Base-by-base conservation (phyloP, 2,797 vertebrate species). In the Sciurus carolinensis region DNA sequence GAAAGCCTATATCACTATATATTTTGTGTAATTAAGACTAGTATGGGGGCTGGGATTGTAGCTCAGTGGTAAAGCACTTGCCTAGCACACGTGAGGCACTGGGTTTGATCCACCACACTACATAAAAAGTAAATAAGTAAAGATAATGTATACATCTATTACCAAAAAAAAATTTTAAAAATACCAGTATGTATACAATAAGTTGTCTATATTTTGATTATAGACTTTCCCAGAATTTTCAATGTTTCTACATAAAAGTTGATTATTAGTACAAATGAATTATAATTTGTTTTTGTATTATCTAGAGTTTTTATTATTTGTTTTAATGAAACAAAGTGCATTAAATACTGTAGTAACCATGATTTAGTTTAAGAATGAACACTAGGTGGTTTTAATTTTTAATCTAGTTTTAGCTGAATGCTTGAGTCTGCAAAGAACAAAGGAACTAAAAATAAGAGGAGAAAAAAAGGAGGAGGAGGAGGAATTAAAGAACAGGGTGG, bases 251-350 rank as follows among this genome's bases (percentile, higher is more conserved):
- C 72, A 59, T 22, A 39, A 59, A n/a, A 85, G 7, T 28, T 90
- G 28, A 77, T 77, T 84, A 66, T 87, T 73, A 82, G 90, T 81
- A 88, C 36, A 80, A 77, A 69, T 87, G 26, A 88, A 82, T 86
- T 77, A 11, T 0, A 75, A 83, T 77, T 92, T 85, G 6, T 2
- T 47, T 86, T 92, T 52, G 2, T 18, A 33, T 82, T 86, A 87
- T 36, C 24, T 17, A 92, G 20, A 50, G 22, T 12, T 69, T 73
- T 91, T 57, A 67, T 50, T 87, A 14, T 80, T 91, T 81, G 20
- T 87, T 90, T 75, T 69, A 85, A 39, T 80, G 13, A 36, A 81
- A 57, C 90, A 39, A 69, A 89, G 9, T 52, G 13, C 0, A 33
- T 82, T 86, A 75, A 69, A 17, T 66, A 30, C 9, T 83, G 0